These are phyloP conservation scores for Eilema griseolum DNA, from an alignment of 2,888 invertebrate species.

Conservation along the genomic window DNA sequence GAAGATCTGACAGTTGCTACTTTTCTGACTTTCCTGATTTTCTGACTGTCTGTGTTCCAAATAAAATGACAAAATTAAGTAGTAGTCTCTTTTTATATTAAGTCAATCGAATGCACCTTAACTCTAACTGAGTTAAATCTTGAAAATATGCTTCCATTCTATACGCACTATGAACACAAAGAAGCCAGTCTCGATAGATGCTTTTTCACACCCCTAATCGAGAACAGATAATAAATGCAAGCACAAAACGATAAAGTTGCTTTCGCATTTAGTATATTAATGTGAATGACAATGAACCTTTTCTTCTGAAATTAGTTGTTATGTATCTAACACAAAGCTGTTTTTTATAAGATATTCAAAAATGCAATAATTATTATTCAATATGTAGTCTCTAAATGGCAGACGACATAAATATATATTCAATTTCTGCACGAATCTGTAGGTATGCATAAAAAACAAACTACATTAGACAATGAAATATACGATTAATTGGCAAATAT, in stretches of 20 bases:
- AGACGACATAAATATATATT: conserved; percentile 4
- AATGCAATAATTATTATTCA: neutral
- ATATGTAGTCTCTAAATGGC: neutral
- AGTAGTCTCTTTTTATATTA: no score
- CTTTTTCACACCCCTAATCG: neutral
- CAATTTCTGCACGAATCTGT: neutral
- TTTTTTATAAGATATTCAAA: neutral
- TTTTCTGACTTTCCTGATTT: no score
- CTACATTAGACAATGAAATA: neutral
- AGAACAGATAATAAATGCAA: neutral
- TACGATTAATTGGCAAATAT: neutral
- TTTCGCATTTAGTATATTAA: neutral
- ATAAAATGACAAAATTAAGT: no score
- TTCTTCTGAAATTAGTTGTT: neutral
- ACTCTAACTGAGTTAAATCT: no score
- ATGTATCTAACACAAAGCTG: neutral
- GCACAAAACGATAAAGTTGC: neutral
- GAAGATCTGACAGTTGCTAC: neutral
- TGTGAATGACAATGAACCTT: neutral
- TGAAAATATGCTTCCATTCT: no score
- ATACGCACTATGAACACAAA: no score
- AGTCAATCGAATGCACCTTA: no score
- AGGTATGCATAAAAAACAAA: neutral
- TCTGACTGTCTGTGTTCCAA: no score
- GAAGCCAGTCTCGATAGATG: no score